These are phyloP conservation scores for Stictonetta naevosa DNA, from an alignment of 2,113 vertebrate genomes.

Conservation along the genomic window DNA sequence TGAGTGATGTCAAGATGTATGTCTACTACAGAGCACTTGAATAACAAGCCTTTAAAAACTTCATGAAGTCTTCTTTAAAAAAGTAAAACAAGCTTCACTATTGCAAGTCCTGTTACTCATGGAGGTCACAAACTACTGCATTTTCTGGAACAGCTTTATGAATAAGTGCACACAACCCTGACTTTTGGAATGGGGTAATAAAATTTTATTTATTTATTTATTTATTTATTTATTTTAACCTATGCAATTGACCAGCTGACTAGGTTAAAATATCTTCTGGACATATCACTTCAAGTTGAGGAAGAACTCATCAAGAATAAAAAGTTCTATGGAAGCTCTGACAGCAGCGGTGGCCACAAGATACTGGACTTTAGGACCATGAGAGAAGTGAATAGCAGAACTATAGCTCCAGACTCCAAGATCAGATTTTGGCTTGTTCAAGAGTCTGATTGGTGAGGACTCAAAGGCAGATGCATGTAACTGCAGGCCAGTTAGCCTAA, in stretches of 20 bases:
- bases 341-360: not conserved
- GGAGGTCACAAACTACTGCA: not conserved
- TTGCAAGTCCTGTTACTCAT: not conserved
- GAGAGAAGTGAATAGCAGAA: not conserved
- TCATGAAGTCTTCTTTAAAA: not conserved
- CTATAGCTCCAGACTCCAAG: not conserved
- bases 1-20: not conserved
- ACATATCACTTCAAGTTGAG: not conserved
- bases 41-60: not conserved
- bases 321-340: not conserved
- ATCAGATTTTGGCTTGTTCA: not conserved
- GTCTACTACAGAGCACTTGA: not conserved
- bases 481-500: not conserved
- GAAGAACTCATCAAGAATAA: not conserved
- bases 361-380: not conserved
- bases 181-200: not conserved
- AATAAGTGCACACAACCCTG: not conserved
- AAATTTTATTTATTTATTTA: not conserved
- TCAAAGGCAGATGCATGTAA: not conserved
- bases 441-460: fast-evolving
- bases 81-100: not conserved
- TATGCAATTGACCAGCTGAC: too few relatives aligned
- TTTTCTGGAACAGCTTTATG: not conserved
- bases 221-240: not conserved
- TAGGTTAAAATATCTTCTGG: not conserved